Evolutionary conservation across 2,888 invertebrate species (phyloP).

Genomic region (Leistus spinibarbis): DNA sequence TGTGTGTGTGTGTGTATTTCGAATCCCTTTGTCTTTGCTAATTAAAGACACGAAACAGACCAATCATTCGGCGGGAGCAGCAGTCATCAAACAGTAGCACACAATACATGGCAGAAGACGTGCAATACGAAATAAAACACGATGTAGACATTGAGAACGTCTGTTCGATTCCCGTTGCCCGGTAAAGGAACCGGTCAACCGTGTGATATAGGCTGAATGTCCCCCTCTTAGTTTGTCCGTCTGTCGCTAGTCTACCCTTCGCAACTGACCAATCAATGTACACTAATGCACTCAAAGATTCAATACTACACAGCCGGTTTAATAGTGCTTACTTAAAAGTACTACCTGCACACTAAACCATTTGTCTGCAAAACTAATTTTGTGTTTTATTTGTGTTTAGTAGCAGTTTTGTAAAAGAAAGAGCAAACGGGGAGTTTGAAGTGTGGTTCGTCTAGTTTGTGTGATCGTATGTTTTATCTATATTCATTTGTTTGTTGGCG

Average conservation of each 20-base stretch:
- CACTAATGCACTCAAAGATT: too few species aligned
- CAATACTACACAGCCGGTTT: too few species aligned
- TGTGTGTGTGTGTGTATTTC: conserved; percentile 15
- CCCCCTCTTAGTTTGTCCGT: conserved; percentile 30
- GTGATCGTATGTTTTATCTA: conserved; percentile 38
- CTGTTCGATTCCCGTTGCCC: conserved; percentile 6
- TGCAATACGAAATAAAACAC: background rate
- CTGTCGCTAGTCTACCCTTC: background rate
- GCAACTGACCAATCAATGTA: conserved; percentile 33
- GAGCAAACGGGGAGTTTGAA: too few species aligned
- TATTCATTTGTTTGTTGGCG: conserved; percentile 27
- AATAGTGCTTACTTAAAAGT: background rate
- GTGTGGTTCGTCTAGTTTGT: conserved; percentile 4
- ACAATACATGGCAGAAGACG: background rate
- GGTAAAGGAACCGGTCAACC: conserved; percentile 21
- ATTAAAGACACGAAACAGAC: conserved; percentile 36
- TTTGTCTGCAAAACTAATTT: too few species aligned
- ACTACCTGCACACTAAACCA: background rate
- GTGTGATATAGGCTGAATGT: conserved; percentile 29
- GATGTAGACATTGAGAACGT: background rate
- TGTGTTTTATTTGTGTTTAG: conserved; percentile 25
- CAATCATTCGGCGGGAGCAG: conserved; percentile 22
- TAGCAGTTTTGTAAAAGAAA: too few species aligned
- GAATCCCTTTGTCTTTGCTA: conserved; percentile 36
- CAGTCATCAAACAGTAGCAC: conserved; percentile 3